Base-by-base conservation (phyloP, 2,888 invertebrate species). In the Terebella lapidaria region DNA sequence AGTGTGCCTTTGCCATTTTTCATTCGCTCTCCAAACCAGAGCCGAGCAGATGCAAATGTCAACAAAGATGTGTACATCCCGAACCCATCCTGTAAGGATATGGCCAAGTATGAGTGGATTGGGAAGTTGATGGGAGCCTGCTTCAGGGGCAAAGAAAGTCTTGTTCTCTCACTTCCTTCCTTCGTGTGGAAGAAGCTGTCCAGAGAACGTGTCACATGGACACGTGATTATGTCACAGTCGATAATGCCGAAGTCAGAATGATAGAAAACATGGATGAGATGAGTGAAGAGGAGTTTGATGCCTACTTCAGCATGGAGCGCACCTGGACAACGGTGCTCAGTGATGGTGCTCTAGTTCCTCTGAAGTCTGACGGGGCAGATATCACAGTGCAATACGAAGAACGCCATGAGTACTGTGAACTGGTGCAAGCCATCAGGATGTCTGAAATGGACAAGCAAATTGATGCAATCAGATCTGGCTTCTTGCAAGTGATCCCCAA, bases 51-150 rank as follows among this genome's bases (percentile, higher is more conserved):
- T 57, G 69, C 72, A 4, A 77, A 74, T 65, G 70, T 75, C 1
- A 71, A 73, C 61, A 59, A 72, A 56, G 80, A 80, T 66, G 71
- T 74, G 26, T 80, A 75, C 66, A 68, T 79, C 28, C 74, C 75
- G 15, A 79, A 77, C 62, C 76, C 76, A 1, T 61, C 69, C 2
- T 79, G 78, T 66, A 68, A 62, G 25, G 73, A 76, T 54, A 71
- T 74, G 54, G 64, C 66, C 3, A 74, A 75, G 60, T 80, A 72
- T 61, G 74, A 76, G 61, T 80, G 79, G 78, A 74, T 80, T 24
- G 80, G 80, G 3, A 74, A 79, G 62, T 65, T 81, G 28, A 79
- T 81, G 79, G 80, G 80, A 5, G 79, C 79, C 15, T 80, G 80
- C 67, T 69, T 80, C 30, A 68, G 80, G 45, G 74, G 78, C 26